These are phyloP conservation scores for Hapalemur alaotrensis DNA, from an alignment of 2,797 vertebrate species.

Conservation along the genomic window DNA sequence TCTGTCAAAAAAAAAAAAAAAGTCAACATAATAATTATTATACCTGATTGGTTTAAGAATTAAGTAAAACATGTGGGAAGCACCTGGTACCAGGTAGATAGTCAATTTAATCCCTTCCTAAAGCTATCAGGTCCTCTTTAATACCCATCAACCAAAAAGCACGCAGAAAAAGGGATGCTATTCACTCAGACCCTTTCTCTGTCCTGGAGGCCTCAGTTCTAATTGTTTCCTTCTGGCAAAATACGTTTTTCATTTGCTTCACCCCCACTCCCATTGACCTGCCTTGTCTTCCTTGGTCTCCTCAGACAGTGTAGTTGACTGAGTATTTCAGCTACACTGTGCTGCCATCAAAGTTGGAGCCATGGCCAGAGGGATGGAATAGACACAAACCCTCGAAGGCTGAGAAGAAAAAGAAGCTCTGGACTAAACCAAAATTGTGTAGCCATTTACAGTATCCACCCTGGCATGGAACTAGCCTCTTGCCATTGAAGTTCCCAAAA, in stretches of 20 bases:
- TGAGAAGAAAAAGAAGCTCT: not conserved
- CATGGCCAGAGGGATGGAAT: not conserved
- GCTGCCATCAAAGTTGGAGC: not conserved
- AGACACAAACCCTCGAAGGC: not conserved
- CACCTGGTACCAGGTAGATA: not conserved
- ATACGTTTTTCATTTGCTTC: not conserved
- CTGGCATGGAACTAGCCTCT: not conserved
- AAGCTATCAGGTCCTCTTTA: not conserved
- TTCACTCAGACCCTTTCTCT: not conserved
- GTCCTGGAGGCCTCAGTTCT: not conserved
- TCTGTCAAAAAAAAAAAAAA: not conserved
- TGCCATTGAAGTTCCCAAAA: not conserved
- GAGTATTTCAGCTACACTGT: not conserved
- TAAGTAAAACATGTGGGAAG: not conserved
- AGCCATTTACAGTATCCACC: not conserved
- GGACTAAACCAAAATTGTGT: not conserved
- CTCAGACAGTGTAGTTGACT: not conserved
- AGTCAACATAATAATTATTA: not conserved
- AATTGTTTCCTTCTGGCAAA: not conserved
- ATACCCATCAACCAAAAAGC: not conserved
- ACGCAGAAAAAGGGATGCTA: not conserved
- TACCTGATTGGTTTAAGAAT: not conserved
- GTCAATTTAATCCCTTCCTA: not conserved
- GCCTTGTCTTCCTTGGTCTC: not conserved
- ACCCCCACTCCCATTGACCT: not conserved